Base-by-base conservation (phyloP, 2,113 vertebrate genomes). In the Proterorhinus semilunaris region DNA sequence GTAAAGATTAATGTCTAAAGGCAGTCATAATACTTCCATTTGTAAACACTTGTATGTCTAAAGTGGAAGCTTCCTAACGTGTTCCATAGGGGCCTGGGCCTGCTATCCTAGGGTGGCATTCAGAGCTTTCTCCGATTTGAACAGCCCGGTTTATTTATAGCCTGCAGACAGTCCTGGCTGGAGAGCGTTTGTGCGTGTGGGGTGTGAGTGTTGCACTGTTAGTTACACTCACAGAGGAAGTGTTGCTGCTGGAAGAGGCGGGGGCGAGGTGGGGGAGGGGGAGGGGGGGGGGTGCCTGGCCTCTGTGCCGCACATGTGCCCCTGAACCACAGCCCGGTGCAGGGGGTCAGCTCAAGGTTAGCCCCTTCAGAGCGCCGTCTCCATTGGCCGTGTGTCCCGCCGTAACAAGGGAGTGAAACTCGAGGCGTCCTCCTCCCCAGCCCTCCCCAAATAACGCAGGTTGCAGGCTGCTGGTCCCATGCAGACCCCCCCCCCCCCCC, bases 261-360 rank as follows among this genome's bases (percentile, higher is more conserved):
- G 57, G 66, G 15, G 65, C 16, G 66, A 50, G 64, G 44, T 67
- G 70, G 47, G 72, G n/a, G n/a, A n/a, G 66, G 15, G 65, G 12
- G 66, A 50, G 64, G 44, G 66, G 70, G 47, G 72, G 80, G 82
- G 79, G 73, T 21, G 21, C 69, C 71, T 64, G 77, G 54, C 72
- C 71, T 75, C 55, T 72, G 65, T 71, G 81, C 75, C 86, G 73
- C 85, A 90, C 85, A 90, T 92, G 89, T 91, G 86, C 85, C 86
- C 82, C 86, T 83, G 85, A 90, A 87, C 85, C 84, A 87, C 82
- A 89, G 86, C 82, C 85, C 68, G 62, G 75, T 51, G 58, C 57
- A 71, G 88, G 71, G 83, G 90, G 92, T 92, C 91, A 90, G 83
- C 78, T 87, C 89, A 92, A 92, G 92, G 92, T 92, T 90, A 91